A percentile compares a stretch with the other conserved stretches of the same genome.
phyloP scores from a whole-genome alignment of 1,140 invertebrate genomes.

The Pachypeltis micranthus region DNA sequence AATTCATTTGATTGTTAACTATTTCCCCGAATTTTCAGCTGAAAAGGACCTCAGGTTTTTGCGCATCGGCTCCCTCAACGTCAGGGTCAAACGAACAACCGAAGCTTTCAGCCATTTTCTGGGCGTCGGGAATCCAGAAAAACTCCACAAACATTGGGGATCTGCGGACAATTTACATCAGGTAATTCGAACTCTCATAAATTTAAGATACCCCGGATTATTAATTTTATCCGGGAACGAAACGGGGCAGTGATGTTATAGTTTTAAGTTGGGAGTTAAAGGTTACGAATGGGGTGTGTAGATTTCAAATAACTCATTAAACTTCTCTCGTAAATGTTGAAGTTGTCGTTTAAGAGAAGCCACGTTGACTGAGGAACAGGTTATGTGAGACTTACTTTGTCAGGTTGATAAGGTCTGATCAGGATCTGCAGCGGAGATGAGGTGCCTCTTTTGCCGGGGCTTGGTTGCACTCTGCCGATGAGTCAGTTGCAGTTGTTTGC shows the following conservation, averaged over 20 bases:
- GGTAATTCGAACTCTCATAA: slow-evolving; percentile 34
- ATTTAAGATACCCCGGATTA: background rate
- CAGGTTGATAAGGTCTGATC: too few species aligned
- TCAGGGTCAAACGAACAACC: slow-evolving; percentile 79
- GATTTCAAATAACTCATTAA: background rate
- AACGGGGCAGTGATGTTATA: slow-evolving; percentile 10
- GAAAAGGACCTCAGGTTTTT: slow-evolving; percentile 79
- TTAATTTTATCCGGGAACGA: slow-evolving; percentile 22
- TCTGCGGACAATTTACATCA: slow-evolving; percentile 70
- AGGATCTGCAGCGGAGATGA: too few species aligned
- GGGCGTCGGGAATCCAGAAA: slow-evolving; percentile 51
- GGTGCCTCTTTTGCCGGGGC: too few species aligned
- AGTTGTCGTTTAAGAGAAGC: too few species aligned
- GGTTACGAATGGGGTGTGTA: background rate
- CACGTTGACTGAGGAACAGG: too few species aligned
- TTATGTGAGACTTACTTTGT: too few species aligned
- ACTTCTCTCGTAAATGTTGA: too few species aligned
- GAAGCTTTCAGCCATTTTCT: slow-evolving; percentile 80
- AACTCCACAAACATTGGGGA: slow-evolving; percentile 71
- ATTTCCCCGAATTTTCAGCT: too few species aligned
- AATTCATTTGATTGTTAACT: too few species aligned
- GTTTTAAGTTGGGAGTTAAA: background rate
- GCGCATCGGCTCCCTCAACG: slow-evolving; percentile 80
- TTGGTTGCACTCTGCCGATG: too few species aligned
- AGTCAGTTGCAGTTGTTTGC: too few species aligned